Percentiles rank a stretch among this genome's conserved stretches.
Conservation (phyloP, 1,140 invertebrate species). For the Matsumurasca onukii region DNA sequence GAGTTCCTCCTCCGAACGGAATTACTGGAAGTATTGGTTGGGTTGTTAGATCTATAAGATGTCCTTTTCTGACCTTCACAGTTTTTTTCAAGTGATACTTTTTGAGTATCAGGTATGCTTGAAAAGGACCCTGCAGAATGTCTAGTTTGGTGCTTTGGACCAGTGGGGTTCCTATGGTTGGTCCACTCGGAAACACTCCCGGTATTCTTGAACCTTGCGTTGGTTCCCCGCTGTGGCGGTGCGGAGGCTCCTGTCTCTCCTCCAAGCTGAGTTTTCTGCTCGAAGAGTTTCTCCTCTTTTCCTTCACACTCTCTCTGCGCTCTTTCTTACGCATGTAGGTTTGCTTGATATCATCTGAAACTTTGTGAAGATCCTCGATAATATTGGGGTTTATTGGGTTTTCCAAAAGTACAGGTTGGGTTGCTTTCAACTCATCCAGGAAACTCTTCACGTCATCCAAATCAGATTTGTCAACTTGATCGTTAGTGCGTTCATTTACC, state of each 20-base stretch:
- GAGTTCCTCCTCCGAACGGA: no score
- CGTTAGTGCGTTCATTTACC: neutral
- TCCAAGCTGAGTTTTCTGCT: neutral
- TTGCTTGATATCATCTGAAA: constrained; percentile 18
- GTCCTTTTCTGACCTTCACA: no score
- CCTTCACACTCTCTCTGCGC: constrained; percentile 3
- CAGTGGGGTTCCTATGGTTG: neutral
- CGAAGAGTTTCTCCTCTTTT: neutral
- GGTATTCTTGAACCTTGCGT: constrained; percentile 47
- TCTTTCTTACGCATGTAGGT: constrained; percentile 13
- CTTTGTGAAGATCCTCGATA: constrained; percentile 2
- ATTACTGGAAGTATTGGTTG: no score
- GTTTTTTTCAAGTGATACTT: no score
- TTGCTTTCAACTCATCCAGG: constrained; percentile 3
- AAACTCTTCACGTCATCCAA: neutral
- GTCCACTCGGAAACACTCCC: neutral
- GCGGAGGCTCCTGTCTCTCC: neutral
- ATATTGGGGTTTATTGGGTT: neutral
- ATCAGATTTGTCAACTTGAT: neutral
- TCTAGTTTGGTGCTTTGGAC: no score
- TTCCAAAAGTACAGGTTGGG: neutral
- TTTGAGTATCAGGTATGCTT: no score
- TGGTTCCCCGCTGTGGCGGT: no score
- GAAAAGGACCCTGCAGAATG: no score
- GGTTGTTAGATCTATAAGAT: no score